Evolutionary conservation across 2,888 invertebrate species (phyloP).

Genomic region (Lasius platythorax): DNA sequence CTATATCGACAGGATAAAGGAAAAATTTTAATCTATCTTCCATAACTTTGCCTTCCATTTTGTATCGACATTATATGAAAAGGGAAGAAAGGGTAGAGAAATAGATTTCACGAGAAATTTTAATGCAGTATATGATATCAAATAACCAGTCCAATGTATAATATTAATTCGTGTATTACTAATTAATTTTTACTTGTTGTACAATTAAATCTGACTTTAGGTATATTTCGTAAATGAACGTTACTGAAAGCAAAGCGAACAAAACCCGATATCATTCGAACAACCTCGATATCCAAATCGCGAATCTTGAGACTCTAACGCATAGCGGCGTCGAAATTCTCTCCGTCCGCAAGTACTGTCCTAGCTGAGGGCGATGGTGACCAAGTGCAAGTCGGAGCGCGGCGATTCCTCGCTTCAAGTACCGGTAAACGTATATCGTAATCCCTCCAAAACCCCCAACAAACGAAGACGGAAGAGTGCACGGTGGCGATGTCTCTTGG

Average conservation of each 20-base stretch:
- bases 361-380: background rate
- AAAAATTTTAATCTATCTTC: background rate
- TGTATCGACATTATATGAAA: background rate
- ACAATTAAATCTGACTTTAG: background rate
- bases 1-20: background rate
- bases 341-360: background rate
- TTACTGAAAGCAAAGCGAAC: background rate
- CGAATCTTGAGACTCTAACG: background rate
- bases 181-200: background rate
- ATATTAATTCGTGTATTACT: background rate
- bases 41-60: background rate
- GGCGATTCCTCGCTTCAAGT: background rate
- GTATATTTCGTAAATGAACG: background rate
- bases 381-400: background rate
- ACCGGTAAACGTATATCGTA: background rate
- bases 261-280: background rate
- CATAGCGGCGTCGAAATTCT: background rate
- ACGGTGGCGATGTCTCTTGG: slow-evolving; percentile 21
- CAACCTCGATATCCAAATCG: background rate
- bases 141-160: background rate
- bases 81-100: background rate
- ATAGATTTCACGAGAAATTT: background rate
- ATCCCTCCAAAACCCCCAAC: background rate
- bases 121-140: background rate
- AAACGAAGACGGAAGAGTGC: slow-evolving; percentile 9